A percentile compares a stretch with the other conserved stretches of the same genome.
Conservation (phyloP, 1,140 invertebrate genomes). For the Lordiphosa collinella region DNA sequence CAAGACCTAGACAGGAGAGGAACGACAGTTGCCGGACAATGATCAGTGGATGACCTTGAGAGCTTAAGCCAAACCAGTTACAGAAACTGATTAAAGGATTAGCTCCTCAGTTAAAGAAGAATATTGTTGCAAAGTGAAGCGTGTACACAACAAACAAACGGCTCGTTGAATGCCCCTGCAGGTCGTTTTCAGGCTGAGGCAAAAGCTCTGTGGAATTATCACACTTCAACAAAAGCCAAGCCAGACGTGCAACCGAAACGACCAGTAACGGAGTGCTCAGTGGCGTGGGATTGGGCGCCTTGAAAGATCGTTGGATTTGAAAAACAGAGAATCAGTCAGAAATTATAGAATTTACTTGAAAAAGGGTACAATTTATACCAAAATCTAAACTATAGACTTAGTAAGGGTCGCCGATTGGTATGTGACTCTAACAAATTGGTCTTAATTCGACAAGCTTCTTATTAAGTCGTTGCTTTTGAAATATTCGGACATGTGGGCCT, state of each 20-base stretch:
- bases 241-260: constrained; percentile 3
- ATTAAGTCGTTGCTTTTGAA: too few relatives aligned
- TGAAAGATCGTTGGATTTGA: not conserved
- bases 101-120: constrained; percentile 20
- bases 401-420: too few relatives aligned
- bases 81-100: constrained; percentile 67
- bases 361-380: too few relatives aligned
- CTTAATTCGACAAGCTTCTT: too few relatives aligned
- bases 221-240: constrained; percentile 63
- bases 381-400: too few relatives aligned
- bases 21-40: constrained; percentile 8
- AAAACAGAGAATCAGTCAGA: not conserved
- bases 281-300: not conserved
- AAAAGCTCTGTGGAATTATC: constrained; percentile 59
- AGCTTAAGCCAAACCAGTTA: constrained; percentile 40
- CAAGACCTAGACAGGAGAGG: constrained; percentile 22
- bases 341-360: too few relatives aligned
- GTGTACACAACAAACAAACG: constrained; percentile 44
- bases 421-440: too few relatives aligned
- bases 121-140: constrained; percentile 32
- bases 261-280: not conserved
- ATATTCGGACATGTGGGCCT: too few relatives aligned
- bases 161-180: constrained; percentile 17
- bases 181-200: constrained; percentile 7
- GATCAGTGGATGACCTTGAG: constrained; percentile 47